A percentile compares a stretch with the other conserved stretches of the same genome.
Evolutionary conservation across 2,797 vertebrate genomes (phyloP).

Genomic region (Phylloscopus collybita): DNA sequence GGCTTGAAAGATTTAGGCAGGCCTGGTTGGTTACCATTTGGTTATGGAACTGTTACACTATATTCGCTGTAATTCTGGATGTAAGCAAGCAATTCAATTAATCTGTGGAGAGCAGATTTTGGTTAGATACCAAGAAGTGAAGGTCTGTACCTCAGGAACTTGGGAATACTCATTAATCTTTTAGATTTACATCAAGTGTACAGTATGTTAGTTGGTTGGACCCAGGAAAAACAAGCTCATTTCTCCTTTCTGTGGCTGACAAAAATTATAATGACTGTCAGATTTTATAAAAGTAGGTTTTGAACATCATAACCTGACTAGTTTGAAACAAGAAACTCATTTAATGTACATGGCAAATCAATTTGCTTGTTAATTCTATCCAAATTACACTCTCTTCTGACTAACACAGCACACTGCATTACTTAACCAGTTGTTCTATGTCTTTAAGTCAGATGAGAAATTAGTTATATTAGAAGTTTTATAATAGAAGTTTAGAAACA

Average conservation of each 20-base stretch:
- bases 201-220: background rate
- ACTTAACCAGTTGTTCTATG: background rate
- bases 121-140: background rate
- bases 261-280: background rate
- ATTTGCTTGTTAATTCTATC: constrained; percentile 12
- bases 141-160: background rate
- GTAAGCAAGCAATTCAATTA: background rate
- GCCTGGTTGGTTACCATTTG: background rate
- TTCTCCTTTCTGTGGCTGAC: background rate
- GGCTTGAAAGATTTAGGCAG: background rate
- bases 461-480: background rate
- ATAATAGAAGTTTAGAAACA: background rate
- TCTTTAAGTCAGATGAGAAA: background rate
- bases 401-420: background rate
- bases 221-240: background rate
- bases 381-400: background rate
- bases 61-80: background rate
- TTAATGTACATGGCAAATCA: background rate
- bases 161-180: background rate
- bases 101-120: background rate
- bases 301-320: background rate
- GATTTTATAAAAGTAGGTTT: background rate
- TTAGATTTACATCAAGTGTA: background rate
- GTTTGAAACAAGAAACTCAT: background rate
- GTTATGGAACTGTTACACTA: background rate